Evolutionary conservation across 2,797 vertebrate species (phyloP).

Genomic region (Nothura maculosa): DNA sequence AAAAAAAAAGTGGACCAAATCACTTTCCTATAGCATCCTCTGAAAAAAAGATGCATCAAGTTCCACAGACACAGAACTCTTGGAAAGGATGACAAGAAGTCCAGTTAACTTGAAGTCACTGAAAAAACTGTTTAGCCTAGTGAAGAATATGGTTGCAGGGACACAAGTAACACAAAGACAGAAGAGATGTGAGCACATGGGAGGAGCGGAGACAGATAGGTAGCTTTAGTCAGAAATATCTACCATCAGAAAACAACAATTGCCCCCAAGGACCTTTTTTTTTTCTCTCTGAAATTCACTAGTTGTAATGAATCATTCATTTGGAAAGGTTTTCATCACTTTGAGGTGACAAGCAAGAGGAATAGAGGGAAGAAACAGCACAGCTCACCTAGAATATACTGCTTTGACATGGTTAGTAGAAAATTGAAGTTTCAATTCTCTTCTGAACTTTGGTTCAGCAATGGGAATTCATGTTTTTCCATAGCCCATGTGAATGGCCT

Average conservation of each 20-base stretch:
- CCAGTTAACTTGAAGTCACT: neutral
- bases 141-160: neutral
- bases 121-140: neutral
- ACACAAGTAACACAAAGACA: neutral
- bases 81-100: neutral
- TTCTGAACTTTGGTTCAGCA: neutral
- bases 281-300: neutral
- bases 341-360: neutral
- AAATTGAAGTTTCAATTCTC: neutral
- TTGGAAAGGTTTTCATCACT: neutral
- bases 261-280: neutral
- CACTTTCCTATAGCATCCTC: neutral
- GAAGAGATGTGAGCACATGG: neutral
- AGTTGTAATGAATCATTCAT: neutral
- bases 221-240: neutral
- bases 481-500: rapidly evolving
- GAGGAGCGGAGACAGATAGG: neutral
- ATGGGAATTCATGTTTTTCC: neutral
- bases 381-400: neutral
- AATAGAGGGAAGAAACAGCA: neutral
- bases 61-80: neutral
- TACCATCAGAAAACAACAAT: neutral
- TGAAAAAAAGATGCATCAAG: neutral
- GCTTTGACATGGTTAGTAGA: neutral
- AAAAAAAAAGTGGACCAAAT: neutral